phyloP scores from a whole-genome alignment of 2,888 invertebrate genomes.

The Caenorhabditis japonica region DNA sequence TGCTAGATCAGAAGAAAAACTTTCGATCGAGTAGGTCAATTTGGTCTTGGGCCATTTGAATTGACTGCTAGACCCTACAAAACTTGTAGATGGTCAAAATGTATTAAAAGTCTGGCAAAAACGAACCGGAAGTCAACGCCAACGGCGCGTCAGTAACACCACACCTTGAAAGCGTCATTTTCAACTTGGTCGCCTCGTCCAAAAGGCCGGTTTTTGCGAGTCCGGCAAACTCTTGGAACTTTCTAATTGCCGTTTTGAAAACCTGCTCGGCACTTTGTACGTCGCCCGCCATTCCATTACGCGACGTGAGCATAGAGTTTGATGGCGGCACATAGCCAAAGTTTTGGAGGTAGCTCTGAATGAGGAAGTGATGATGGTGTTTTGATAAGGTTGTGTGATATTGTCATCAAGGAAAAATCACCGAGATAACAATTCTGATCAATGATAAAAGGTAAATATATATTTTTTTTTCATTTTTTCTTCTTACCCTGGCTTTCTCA shows the following conservation, averaged over 20 bases:
- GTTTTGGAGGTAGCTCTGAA: conserved; percentile 71
- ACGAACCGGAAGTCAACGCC: conserved; percentile 56
- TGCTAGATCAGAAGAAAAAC: conserved; percentile 71
- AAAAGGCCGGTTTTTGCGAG: conserved; percentile 71
- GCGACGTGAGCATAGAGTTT: conserved; percentile 40
- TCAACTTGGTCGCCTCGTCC: conserved; percentile 70
- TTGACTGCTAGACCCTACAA: conserved; percentile 19
- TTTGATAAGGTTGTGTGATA: conserved; percentile 13
- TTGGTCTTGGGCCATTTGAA: conserved; percentile 74
- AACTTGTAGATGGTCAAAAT: too few relatives aligned
- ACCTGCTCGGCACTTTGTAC: conserved; percentile 55
- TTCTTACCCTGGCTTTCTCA: conserved; percentile 70
- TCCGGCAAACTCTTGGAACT: conserved; percentile 76
- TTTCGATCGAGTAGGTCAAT: conserved; percentile 74
- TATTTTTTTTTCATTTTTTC: background rate
- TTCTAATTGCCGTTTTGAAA: conserved; percentile 68
- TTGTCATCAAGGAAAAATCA: background rate
- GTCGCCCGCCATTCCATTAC: conserved; percentile 66
- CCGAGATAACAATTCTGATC: background rate
- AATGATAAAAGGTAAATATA: conserved; percentile 1
- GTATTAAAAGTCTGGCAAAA: too few relatives aligned
- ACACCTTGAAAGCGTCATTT: conserved; percentile 75
- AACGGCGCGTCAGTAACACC: conserved; percentile 72
- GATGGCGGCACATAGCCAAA: conserved; percentile 74
- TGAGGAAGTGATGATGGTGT: conserved; percentile 4